These are phyloP conservation scores for Eidolon dupreanum DNA, from an alignment of 2,797 vertebrate genomes.

Conservation along the genomic window DNA sequence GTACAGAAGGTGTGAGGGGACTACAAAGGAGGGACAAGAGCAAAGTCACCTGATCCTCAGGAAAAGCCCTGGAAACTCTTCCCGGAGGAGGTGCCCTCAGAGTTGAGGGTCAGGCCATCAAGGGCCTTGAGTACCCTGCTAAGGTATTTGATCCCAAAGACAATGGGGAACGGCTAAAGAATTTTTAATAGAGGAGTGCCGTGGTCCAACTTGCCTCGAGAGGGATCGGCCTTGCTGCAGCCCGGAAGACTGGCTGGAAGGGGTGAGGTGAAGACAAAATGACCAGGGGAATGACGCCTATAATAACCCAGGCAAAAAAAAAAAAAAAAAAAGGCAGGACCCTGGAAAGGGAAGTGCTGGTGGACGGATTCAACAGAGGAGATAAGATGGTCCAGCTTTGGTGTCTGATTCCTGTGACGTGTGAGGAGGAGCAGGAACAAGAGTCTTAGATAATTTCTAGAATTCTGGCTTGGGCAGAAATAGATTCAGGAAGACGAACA, in stretches of 20 bases:
- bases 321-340: background rate
- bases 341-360: background rate
- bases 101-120: background rate
- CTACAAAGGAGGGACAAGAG: background rate
- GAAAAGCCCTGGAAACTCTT: background rate
- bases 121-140: background rate
- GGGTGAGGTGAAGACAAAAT: background rate
- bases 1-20: background rate
- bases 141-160: background rate
- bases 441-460: background rate
- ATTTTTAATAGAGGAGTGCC: background rate
- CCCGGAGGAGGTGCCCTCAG: background rate
- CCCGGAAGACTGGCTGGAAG: background rate
- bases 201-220: background rate
- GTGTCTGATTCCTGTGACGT: background rate
- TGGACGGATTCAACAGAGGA: background rate
- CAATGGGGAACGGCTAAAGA: background rate
- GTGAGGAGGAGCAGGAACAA: background rate
- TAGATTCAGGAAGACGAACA: slow-evolving; percentile 15
- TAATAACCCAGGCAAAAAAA: background rate
- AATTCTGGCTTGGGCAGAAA: slow-evolving; percentile 32
- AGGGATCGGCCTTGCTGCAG: background rate
- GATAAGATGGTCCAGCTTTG: background rate
- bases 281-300: background rate
- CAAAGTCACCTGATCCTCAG: background rate